These are phyloP conservation scores for Eurosta solidaginis DNA, from an alignment of 1,140 invertebrate species.

Conservation along the genomic window DNA sequence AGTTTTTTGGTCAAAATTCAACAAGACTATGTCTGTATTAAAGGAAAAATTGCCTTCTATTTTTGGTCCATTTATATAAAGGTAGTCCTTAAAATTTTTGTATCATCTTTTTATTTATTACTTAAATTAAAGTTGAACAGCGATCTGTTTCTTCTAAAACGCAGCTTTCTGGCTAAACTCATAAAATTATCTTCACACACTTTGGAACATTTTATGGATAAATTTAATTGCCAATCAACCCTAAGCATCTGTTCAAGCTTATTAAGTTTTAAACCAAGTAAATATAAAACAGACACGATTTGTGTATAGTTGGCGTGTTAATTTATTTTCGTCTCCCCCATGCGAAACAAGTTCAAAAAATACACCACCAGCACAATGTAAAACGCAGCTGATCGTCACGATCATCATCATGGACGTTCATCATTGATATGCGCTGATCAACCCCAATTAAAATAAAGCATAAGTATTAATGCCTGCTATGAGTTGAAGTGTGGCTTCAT, in stretches of 20 bases:
- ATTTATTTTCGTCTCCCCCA: background rate
- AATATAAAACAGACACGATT: background rate
- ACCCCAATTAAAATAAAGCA: background rate
- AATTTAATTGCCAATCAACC: slow-evolving; percentile 6
- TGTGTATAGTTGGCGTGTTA: background rate
- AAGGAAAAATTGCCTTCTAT: too few species aligned
- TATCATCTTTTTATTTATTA: too few species aligned
- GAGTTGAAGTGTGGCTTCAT: slow-evolving; percentile 12
- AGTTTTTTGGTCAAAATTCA: too few species aligned
- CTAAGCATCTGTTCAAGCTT: background rate
- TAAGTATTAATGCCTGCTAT: background rate
- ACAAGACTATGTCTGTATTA: too few species aligned
- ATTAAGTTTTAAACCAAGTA: background rate
- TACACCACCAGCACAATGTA: too few species aligned
- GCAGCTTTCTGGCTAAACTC: background rate
- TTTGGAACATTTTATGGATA: background rate
- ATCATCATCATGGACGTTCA: background rate
- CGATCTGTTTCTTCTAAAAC: background rate
- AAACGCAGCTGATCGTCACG: background rate
- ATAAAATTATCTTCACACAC: background rate
- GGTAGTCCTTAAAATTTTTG: too few species aligned
- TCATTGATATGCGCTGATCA: slow-evolving; percentile 20
- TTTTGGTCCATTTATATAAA: too few species aligned
- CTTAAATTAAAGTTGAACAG: too few species aligned
- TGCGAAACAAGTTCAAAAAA: background rate